These are phyloP conservation scores for Coregonus clupeaformis DNA, from an alignment of 2,113 vertebrate species.

Conservation along the genomic window DNA sequence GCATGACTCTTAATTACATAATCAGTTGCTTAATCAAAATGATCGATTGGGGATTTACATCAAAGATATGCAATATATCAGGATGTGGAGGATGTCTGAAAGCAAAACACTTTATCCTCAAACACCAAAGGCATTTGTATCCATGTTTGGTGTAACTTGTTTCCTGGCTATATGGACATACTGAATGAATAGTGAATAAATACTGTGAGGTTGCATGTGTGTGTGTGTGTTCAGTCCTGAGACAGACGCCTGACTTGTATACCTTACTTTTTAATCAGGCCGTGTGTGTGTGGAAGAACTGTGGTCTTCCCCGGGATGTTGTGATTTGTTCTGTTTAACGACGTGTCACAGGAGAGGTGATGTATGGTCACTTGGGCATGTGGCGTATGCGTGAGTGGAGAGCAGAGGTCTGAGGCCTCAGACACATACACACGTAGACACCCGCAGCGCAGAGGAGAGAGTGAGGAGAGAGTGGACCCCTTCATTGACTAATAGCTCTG, in stretches of 20 bases:
- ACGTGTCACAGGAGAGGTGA: slow-evolving; percentile 46
- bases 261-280: slow-evolving; percentile 59
- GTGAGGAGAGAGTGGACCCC: background rate
- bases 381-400: slow-evolving; percentile 23
- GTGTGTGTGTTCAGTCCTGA: slow-evolving; percentile 1
- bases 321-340: slow-evolving; percentile 62
- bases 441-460: slow-evolving; percentile 5
- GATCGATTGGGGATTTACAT: slow-evolving; percentile 2
- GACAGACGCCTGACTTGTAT: slow-evolving; percentile 24
- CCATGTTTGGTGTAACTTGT: background rate
- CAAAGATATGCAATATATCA: background rate
- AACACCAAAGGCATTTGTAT: background rate
- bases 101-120: background rate
- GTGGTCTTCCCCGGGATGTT: slow-evolving; percentile 29
- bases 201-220: background rate
- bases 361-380: slow-evolving; percentile 44
- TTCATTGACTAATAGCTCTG: background rate
- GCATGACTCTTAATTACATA: slow-evolving; percentile 12
- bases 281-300: slow-evolving; percentile 24
- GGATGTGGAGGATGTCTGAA: background rate
- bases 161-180: background rate
- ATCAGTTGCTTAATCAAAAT: background rate
- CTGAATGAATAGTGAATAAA: background rate
- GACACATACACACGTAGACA: slow-evolving; percentile 3
- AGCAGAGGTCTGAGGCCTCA: slow-evolving; percentile 1